Evolutionary conservation across 92 coral and sea anemone species (phyloP), one percentile per base, ranked within the genome.

Genomic region (Bergia sp.): DNA sequence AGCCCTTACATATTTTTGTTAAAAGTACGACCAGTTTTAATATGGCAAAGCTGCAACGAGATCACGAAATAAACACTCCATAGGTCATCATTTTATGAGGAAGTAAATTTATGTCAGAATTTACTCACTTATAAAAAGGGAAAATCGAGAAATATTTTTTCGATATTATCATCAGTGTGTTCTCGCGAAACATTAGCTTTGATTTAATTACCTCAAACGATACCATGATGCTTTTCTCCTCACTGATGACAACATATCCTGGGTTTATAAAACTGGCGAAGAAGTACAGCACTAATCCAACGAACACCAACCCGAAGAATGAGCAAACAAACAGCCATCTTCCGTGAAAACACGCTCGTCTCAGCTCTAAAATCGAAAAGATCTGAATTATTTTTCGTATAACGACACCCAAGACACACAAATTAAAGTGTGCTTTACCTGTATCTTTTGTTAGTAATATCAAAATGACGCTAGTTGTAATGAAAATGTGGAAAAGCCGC

Each of bases 241-340:
- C 94, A 61, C 93, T 93, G 45, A 91, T 86, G 86, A 93, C 95
- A 73, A 96, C 91, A 88, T 92, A 97, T 21, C 99, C 99, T 74
- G 99, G 99, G 86, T 97, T 98, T 89, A 95, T 94, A 29, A 92
- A 93, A 66, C 99, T 94, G 57, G 99, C 98, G 49, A 93, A 95
- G 76, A 97, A 97, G 82, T 95, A 97, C 77, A 97, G 94, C 43
- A 95, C 80, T 36, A 95, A 90, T 37, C 98, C 98, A 40, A 91
- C 42, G 21, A 92, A 73, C 49, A 93, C 90, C 36, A 97, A 85
- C 41, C 89, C 91, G 80, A 97, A 89, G 90, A 94, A 97, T 1
- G 86, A 90, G 38, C 94, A 77, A 49, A 90, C 93, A 90, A 92
- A 94, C 69, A 93, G 90, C 99, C 98, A 97, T 69, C 91, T 85